Evolutionary conservation across 2,113 vertebrate species (phyloP).

Genomic region (Esox niger): DNA sequence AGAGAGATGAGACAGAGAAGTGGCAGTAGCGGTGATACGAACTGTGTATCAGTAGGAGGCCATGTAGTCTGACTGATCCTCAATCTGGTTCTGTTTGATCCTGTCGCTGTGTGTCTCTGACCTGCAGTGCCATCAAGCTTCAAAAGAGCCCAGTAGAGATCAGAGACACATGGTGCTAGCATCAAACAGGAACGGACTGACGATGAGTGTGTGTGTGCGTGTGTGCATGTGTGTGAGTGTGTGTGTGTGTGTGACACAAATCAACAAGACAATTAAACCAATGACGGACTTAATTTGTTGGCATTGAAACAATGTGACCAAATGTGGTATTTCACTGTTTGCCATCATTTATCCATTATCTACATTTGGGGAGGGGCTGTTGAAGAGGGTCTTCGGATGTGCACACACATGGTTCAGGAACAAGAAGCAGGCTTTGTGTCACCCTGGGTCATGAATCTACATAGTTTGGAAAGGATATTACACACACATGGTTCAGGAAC

Average conservation of each 20-base stretch:
- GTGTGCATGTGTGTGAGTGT: no score
- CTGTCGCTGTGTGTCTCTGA: slow-evolving; percentile 12
- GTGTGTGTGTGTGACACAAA: slow-evolving; percentile 9
- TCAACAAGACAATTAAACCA: slow-evolving; percentile 30
- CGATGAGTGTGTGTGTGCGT: no score
- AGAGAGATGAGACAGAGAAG: neutral
- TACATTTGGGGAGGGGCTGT: slow-evolving; percentile 29
- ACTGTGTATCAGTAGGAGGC: slow-evolving; percentile 20
- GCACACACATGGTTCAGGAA: slow-evolving; percentile 43
- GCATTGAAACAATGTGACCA: slow-evolving; percentile 58
- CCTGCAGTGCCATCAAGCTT: no score
- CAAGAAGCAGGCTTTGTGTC: slow-evolving; percentile 41
- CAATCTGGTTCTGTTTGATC: slow-evolving; percentile 29
- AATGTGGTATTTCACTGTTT: slow-evolving; percentile 55
- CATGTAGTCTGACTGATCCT: slow-evolving; percentile 21
- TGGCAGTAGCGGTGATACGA: neutral
- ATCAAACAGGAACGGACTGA: slow-evolving; percentile 31
- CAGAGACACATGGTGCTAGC: slow-evolving; percentile 12
- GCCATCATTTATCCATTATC: slow-evolving; percentile 35
- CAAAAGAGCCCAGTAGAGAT: no score
- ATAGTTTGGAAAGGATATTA: slow-evolving; percentile 10
- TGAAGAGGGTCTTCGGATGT: neutral
- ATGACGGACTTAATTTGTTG: slow-evolving; percentile 58
- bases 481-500: slow-evolving; percentile 44
- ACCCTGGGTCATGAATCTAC: slow-evolving; percentile 24